Percentiles rank a stretch among this genome's conserved stretches.
Evolutionary conservation across 2,888 invertebrate genomes (phyloP).

Genomic region (Margaritifera margaritifera): DNA sequence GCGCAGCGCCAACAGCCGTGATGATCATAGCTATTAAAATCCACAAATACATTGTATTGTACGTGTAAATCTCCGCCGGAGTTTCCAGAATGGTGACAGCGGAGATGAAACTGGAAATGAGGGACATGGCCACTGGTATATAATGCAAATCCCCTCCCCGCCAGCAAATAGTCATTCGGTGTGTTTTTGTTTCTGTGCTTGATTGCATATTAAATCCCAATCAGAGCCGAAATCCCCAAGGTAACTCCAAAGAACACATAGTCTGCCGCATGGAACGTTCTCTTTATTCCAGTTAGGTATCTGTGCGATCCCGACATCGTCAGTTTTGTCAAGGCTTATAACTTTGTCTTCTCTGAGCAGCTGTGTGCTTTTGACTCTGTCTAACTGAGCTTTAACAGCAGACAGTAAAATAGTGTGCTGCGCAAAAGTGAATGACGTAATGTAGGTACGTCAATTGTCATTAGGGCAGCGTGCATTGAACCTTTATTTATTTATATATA

Average conservation of each 20-base stretch:
- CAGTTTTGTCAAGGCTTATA: too few species aligned
- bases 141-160: slow-evolving; percentile 51
- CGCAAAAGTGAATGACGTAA: too few species aligned
- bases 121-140: slow-evolving; percentile 56
- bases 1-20: slow-evolving; percentile 45
- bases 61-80: slow-evolving; percentile 56
- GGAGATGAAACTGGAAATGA: slow-evolving; percentile 64
- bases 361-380: too few species aligned
- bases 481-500: too few species aligned
- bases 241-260: slow-evolving; percentile 49
- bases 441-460: too few species aligned
- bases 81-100: slow-evolving; percentile 62
- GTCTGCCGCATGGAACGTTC: slow-evolving; percentile 34
- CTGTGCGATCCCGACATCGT: too few species aligned
- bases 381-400: too few species aligned
- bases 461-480: too few species aligned
- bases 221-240: slow-evolving; percentile 45
- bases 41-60: slow-evolving; percentile 51
- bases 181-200: slow-evolving; percentile 41
- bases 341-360: too few species aligned
- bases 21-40: slow-evolving; percentile 49
- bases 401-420: too few species aligned
- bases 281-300: too few species aligned
- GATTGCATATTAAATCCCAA: slow-evolving; percentile 54
- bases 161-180: slow-evolving; percentile 53